phyloP scores from a whole-genome alignment of 2,113 vertebrate genomes.

The Glaucidium brasilianum region DNA sequence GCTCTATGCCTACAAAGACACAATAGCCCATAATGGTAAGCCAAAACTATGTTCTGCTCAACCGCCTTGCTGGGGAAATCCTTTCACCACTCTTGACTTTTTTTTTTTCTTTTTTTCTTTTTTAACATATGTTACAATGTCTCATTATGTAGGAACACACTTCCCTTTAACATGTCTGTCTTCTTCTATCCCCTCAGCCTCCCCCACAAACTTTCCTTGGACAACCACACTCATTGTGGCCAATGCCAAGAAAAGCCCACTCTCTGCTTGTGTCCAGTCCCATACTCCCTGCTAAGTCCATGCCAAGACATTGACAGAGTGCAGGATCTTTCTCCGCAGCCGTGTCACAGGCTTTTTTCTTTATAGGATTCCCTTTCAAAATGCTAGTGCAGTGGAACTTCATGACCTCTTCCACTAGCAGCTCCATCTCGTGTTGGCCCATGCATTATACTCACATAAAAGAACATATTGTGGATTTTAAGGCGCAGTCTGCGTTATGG shows the following conservation, averaged over 20 bases:
- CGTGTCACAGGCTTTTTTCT: background rate
- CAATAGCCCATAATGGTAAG: conserved; percentile 26
- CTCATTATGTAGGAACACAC: conserved; percentile 57
- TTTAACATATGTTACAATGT: conserved; percentile 47
- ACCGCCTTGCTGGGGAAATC: conserved; percentile 31
- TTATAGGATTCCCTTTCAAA: conserved; percentile 30
- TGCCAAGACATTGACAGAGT: conserved; percentile 49
- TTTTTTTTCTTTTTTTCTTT: background rate
- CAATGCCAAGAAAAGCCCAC: conserved; percentile 57
- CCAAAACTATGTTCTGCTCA: conserved; percentile 44
- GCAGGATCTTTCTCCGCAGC: conserved; percentile 2
- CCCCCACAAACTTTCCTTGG: conserved; percentile 41
- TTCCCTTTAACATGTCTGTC: conserved; percentile 35
- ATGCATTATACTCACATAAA: conserved; percentile 3
- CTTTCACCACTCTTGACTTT: background rate
- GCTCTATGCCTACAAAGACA: background rate
- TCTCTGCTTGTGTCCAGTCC: conserved; percentile 19
- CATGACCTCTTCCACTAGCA: conserved; percentile 10
- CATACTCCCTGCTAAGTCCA: background rate
- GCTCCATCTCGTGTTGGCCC: background rate
- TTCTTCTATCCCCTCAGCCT: conserved; percentile 18
- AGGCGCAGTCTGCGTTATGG: background rate
- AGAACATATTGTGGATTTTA: conserved; percentile 9
- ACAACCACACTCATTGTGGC: conserved; percentile 66
- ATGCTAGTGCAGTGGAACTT: conserved; percentile 10